phyloP scores from a whole-genome alignment of 2,888 invertebrate genomes.

The Hirudinaria manillensis region DNA sequence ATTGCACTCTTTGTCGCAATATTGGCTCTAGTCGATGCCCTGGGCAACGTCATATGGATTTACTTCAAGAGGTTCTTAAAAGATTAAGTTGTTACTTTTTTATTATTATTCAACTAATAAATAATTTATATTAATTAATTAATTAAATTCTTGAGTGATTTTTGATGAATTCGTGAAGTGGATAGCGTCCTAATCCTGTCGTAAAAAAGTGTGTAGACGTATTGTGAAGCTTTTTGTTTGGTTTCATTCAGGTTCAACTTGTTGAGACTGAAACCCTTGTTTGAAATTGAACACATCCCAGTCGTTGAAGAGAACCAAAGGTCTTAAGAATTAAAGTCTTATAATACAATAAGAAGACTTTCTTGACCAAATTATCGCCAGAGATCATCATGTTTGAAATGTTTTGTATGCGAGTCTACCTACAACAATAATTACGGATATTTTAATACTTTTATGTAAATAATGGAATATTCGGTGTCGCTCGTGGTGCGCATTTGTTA shows the following conservation, averaged over 20 bases:
- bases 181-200: no score
- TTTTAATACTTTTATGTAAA: background rate
- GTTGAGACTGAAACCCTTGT: conserved; percentile 40
- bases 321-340: background rate
- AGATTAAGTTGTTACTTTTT: background rate
- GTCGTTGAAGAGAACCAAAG: conserved; percentile 20
- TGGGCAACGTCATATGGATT: conserved; percentile 50
- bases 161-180: background rate
- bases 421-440: background rate
- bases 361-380: no score
- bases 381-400: background rate
- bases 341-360: background rate
- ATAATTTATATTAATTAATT: background rate
- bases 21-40: conserved; percentile 48
- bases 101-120: background rate
- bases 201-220: no score
- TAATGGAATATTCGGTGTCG: no score
- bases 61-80: conserved; percentile 43
- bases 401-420: background rate
- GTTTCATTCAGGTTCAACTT: conserved; percentile 38
- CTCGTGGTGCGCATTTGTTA: no score
- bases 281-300: conserved; percentile 40
- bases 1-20: conserved; percentile 47
- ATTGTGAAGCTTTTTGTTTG: no score
- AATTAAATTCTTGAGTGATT: background rate